Evolutionary conservation across 2,797 vertebrate species (phyloP).

Genomic region (Scolopax rusticola): DNA sequence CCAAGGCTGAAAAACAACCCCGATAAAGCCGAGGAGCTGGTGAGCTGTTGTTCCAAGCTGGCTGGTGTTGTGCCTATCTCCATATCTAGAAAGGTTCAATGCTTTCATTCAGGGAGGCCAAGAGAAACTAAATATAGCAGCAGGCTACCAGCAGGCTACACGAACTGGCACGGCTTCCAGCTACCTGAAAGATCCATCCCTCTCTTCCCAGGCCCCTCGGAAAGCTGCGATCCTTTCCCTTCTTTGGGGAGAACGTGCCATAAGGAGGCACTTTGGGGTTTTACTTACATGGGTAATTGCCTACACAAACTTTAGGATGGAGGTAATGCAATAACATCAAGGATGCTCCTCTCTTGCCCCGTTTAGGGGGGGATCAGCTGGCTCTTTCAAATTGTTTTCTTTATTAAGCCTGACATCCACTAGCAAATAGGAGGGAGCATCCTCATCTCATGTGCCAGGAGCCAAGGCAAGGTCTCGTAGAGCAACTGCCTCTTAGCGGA

Average conservation of each 20-base stretch:
- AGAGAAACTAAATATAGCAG: conserved; percentile 60
- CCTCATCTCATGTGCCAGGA: neutral
- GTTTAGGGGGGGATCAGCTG: neutral
- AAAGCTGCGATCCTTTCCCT: conserved; percentile 29
- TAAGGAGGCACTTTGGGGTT: neutral
- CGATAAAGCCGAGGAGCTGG: neutral
- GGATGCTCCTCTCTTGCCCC: neutral
- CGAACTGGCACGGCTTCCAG: conserved; percentile 15
- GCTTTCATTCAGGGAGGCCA: neutral
- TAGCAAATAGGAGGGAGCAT: neutral
- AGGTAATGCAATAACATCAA: neutral
- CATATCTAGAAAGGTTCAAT: conserved; percentile 43
- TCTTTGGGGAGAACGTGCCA: neutral
- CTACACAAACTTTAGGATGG: neutral
- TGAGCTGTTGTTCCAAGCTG: neutral
- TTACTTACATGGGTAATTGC: neutral
- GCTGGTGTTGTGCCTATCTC: conserved; percentile 19
- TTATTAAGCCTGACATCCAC: neutral
- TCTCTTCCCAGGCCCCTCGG: rapidly evolving
- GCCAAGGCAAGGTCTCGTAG: neutral
- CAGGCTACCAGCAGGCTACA: conserved; percentile 24
- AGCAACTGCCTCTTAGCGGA: neutral
- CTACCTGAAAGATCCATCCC: conserved; percentile 50
- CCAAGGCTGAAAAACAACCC: neutral
- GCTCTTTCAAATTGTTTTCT: neutral